phyloP scores from a whole-genome alignment of 2,797 vertebrate species.

The Cyclura pinguis region DNA sequence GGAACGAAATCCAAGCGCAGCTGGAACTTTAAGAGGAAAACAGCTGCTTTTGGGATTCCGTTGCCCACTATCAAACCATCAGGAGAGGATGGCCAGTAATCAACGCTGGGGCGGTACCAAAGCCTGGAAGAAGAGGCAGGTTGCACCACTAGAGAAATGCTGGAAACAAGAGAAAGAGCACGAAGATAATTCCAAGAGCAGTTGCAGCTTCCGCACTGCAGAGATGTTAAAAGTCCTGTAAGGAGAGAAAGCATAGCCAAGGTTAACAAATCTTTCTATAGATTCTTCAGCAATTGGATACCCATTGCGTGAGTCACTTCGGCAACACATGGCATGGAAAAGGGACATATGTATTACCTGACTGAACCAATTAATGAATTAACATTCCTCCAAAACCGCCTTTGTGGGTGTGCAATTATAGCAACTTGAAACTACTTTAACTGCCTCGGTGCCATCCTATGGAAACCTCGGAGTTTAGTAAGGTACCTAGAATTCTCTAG shows the following conservation, averaged over 20 bases:
- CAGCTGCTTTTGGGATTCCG: conserved; percentile 99
- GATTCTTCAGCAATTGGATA: not conserved
- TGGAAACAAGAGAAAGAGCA: not conserved
- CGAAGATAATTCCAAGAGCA: not conserved
- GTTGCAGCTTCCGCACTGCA: not conserved
- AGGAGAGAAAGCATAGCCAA: conserved; percentile 17
- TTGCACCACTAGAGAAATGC: not conserved
- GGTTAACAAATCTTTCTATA: not conserved
- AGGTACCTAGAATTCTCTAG: too few species aligned
- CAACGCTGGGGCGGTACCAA: not conserved
- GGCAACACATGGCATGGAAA: not conserved
- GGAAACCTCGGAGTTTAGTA: too few species aligned
- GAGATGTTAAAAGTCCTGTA: conserved; percentile 10
- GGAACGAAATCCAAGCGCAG: conserved; percentile 97
- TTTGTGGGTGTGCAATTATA: too few species aligned
- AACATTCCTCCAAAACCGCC: not conserved
- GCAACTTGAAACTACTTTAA: too few species aligned
- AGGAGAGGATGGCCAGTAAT: not conserved
- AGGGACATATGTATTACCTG: not conserved
- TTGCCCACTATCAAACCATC: conserved; percentile 89
- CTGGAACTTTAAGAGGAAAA: conserved; percentile 83
- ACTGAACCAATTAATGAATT: not conserved
- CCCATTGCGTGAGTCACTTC: not conserved
- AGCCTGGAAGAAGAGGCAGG: not conserved
- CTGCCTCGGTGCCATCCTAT: too few species aligned